Evolutionary conservation across 2,797 vertebrate species (phyloP).

Genomic region (Acipenser ruthenus): DNA sequence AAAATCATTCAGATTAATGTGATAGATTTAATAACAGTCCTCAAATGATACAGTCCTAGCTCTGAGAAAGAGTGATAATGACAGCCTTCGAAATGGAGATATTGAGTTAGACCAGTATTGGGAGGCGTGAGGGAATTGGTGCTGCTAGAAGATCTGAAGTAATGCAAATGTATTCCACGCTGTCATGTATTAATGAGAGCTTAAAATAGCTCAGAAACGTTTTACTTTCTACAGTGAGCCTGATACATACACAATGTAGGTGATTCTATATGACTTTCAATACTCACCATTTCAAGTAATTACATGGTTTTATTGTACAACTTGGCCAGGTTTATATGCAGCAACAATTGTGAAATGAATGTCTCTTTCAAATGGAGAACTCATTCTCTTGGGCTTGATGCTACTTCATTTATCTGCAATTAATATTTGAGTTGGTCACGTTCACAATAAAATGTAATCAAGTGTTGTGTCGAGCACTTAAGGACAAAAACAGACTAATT

Average conservation of each 20-base stretch:
- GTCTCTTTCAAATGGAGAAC: too few relatives aligned
- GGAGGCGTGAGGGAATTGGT: neutral
- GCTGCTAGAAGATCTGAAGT: neutral
- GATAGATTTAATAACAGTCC: neutral
- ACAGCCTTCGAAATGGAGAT: constrained; percentile 9
- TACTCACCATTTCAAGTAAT: too few relatives aligned
- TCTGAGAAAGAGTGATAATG: constrained; percentile 1
- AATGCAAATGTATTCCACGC: constrained; percentile 29
- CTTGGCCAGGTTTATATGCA: too few relatives aligned
- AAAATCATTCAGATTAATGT: neutral
- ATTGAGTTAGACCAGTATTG: neutral
- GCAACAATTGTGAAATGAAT: too few relatives aligned
- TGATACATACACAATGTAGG: neutral
- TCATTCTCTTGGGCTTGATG: too few relatives aligned
- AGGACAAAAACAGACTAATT: too few relatives aligned
- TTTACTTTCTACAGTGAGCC: neutral
- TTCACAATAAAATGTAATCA: too few relatives aligned
- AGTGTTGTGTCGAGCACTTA: too few relatives aligned
- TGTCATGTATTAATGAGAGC: constrained; percentile 32
- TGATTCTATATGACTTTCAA: too few relatives aligned
- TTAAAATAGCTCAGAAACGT: constrained; percentile 20
- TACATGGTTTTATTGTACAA: too few relatives aligned
- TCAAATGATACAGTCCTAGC: neutral
- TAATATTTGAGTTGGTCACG: too few relatives aligned
- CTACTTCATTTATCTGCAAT: too few relatives aligned